phyloP scores from a whole-genome alignment of 2,797 vertebrate species.

The Botia almorhae region DNA sequence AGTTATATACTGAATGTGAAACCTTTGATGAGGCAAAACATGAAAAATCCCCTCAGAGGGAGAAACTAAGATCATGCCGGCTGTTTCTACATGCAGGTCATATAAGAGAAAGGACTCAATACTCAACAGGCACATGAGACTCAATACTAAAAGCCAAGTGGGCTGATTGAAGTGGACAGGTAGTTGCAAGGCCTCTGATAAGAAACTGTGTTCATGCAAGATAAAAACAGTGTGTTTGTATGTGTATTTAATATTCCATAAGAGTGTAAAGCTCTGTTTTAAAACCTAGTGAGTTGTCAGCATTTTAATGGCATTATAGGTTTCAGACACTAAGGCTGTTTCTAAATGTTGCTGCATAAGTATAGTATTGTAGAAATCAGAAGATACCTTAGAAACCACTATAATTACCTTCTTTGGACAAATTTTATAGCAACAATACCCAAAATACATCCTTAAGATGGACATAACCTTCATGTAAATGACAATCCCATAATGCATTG shows the following conservation, averaged over 20 bases:
- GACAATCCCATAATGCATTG: neutral
- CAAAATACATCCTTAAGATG: neutral
- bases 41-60: conserved; percentile 22
- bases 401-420: too few species aligned
- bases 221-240: conserved; percentile 39
- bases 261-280: too few species aligned
- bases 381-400: too few species aligned
- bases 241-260: neutral
- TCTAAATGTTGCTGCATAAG: too few species aligned
- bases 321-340: too few species aligned
- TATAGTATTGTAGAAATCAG: too few species aligned
- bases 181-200: conserved; percentile 78
- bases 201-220: conserved; percentile 69
- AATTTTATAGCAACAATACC: neutral
- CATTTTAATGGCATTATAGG: too few species aligned
- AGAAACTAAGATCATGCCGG: neutral
- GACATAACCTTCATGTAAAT: neutral
- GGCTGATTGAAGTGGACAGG: conserved; percentile 81
- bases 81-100: conserved; percentile 29
- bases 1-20: conserved; percentile 18
- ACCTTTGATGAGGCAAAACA: conserved; percentile 21
- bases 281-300: neutral
- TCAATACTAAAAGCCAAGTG: conserved; percentile 70
- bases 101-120: too few species aligned
- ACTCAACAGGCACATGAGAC: conserved; percentile 73